These are phyloP conservation scores for Odontocolon sp. DNA, from an alignment of 2,888 invertebrate genomes.

Conservation along the genomic window DNA sequence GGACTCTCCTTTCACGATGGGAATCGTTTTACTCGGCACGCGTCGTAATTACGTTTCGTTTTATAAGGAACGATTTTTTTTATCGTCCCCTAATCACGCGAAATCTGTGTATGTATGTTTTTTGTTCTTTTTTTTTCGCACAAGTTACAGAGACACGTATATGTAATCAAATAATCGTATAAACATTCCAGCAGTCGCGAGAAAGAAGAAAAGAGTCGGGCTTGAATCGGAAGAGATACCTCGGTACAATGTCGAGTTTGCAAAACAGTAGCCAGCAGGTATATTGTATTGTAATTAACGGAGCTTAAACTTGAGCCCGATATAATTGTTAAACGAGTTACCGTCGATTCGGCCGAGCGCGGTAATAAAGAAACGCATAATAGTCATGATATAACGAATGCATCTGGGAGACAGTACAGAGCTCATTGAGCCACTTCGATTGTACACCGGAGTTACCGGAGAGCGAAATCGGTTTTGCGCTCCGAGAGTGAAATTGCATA, in stretches of 20 bases:
- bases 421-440: not conserved
- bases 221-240: slow-evolving; percentile 14
- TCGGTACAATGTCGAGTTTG: no score
- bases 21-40: slow-evolving; percentile 27
- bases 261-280: not conserved
- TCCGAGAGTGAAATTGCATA: slow-evolving; percentile 44
- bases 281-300: not conserved
- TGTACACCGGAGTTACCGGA: not conserved
- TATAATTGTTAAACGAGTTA: not conserved
- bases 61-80: not conserved
- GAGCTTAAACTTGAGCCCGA: not conserved
- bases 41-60: not conserved
- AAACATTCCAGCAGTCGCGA: no score
- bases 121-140: not conserved
- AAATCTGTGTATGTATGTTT: not conserved
- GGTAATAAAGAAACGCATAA: not conserved
- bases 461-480: slow-evolving; percentile 23
- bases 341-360: not conserved
- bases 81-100: not conserved
- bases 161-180: no score
- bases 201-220: slow-evolving; percentile 2
- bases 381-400: slow-evolving; percentile 6
- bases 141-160: no score
- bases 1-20: slow-evolving; percentile 68
- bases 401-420: not conserved